Percentiles rank a stretch among this genome's conserved stretches.
These are phyloP conservation scores for Pachydiplax longipennis DNA, from an alignment of 2,888 invertebrate genomes.

Conservation along the genomic window DNA sequence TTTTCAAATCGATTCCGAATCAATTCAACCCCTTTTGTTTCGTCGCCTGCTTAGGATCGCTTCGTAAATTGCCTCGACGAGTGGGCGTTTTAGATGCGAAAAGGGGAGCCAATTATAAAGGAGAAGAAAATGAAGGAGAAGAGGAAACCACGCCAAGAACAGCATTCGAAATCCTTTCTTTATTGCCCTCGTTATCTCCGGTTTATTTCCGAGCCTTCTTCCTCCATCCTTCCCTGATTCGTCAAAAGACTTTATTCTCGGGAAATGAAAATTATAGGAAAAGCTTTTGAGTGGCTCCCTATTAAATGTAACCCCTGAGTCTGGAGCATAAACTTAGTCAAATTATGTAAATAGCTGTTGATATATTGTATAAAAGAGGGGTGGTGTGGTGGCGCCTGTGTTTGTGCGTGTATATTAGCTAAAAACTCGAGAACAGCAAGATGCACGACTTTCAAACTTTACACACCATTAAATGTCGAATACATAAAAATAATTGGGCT, in stretches of 20 bases:
- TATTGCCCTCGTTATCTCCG: neutral
- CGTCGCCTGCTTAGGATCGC: neutral
- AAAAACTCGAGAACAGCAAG: too few relatives aligned
- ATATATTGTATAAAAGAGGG: too few relatives aligned
- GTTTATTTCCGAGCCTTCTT: neutral
- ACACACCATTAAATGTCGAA: too few relatives aligned
- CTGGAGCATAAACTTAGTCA: too few relatives aligned
- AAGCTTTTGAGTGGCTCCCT: too few relatives aligned
- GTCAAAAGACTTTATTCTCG: neutral
- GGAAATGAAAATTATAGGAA: too few relatives aligned
- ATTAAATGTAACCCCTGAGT: too few relatives aligned
- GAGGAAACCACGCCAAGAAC: neutral
- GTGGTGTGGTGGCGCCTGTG: too few relatives aligned
- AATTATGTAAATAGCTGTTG: neutral
- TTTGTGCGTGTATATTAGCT: too few relatives aligned
- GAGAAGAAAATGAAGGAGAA: neutral
- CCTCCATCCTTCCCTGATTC: neutral
- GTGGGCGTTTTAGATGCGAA: neutral
- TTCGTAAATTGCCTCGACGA: neutral
- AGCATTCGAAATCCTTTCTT: neutral
- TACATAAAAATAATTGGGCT: too few relatives aligned
- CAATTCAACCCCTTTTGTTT: neutral
- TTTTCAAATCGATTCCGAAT: neutral
- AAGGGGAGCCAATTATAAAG: neutral
- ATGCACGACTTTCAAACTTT: too few relatives aligned